Base-by-base conservation (phyloP, 1,140 invertebrate genomes). In the Chelonus insularis region DNA sequence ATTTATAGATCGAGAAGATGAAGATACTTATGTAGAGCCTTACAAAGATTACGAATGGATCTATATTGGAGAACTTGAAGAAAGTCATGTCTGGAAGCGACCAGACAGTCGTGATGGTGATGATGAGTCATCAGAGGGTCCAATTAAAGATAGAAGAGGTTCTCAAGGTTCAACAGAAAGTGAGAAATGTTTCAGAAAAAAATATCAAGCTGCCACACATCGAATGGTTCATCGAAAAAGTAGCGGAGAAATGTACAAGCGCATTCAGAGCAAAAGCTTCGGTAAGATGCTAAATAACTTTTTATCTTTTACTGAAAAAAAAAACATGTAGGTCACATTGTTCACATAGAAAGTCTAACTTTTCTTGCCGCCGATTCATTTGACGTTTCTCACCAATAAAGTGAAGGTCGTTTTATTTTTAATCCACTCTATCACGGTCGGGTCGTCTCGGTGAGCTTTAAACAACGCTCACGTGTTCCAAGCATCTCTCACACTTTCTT, bases 171-270 rank as follows among this genome's bases (percentile, higher is more conserved):
- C 92, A 1, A 96, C 94, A 0, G 88, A 90, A 52, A 95, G 92
- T 1, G 94, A 97, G 74, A 88, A 88, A 62, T 90, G 90, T 64
- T 96, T 96, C 74, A 85, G 87, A 55, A 89, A 92, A 73, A 89
- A 89, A 61, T 96, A 95, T 72, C 91, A 94, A 65, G 89, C 90
- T 6, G 86, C 94, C 34, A 92, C 93, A 4, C 93, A 94, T 78
- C 85, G 93, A 43, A 89, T 96, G 82, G 91, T 96, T 0, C 94
- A 96, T 78, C 83, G 94, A 58, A 93, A 94, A 75, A 93, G 92
- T n/a, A 94, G 91, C 69, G 86, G 93, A 11, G 93, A 96, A 79
- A 92, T 95, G 86, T 95, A 95, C 70, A 88, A 89, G 73, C 84
- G 93, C 60, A 88, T 95, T 67, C 87, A 90, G 11, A 87, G 88